Base-by-base conservation (phyloP, 2,888 invertebrate species). In the Mallateleia sp. region DNA sequence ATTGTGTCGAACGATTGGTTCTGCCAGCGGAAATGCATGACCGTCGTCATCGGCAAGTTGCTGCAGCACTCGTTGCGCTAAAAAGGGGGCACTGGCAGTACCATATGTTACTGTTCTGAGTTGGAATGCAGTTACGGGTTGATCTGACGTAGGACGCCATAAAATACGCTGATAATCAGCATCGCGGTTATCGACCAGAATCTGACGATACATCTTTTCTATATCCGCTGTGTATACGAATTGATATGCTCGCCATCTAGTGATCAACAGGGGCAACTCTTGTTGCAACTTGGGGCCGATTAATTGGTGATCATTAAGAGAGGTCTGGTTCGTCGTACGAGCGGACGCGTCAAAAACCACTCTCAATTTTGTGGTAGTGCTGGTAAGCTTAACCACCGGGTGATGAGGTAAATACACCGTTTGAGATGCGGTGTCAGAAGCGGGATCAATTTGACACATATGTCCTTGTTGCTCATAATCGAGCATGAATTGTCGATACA, bases 171-270 rank as follows among this genome's bases (percentile, higher is more conserved):
- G 58, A 32, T 32, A 58, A 32, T 28, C 32, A 2, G 18, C 56
- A 11, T 71, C 50, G 32, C 60, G 32, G 28, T 14, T 9, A n/a
- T 62, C 62, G 20, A 74, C 32, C 47, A 28, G 50, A 25, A 58
- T 58, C 28, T 58, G 58, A 9, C 58, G 58, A 14, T 32, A 58
- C 58, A 58, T 58, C 32, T 58, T 58, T 9, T 58, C 58, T 4
- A 58, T 18, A 58, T 58, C 58, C 18, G 58, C 58, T 0, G 58
- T 32, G 22, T 18, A 32, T 1, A 58, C 58, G 32, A 32, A 58
- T 4, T 18, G 11, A 32, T 58, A 32, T 6, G 18, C 2, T 8
- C 58, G 58, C 32, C 32, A 58, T n/a, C 32, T n/a, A n/a, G n/a
- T 6, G 15, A 24, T 32, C 58, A 58, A 8, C 11, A 32, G 18